Percentiles rank a stretch among this genome's conserved stretches.
Evolutionary conservation across 2,113 vertebrate species (phyloP).

Genomic region (Chelonoidis abingdonii): DNA sequence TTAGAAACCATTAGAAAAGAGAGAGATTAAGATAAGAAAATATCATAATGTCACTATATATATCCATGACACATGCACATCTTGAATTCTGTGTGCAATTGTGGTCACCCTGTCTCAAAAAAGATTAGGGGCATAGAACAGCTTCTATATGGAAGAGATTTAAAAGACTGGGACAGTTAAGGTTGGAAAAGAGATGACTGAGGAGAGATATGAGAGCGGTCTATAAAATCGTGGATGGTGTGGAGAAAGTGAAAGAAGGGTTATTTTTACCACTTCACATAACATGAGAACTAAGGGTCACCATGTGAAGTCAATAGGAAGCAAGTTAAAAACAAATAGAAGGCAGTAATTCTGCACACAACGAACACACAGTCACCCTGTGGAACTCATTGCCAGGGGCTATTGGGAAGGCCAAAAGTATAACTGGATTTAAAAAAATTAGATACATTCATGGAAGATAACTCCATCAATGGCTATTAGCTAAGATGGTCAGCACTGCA

Average conservation of each 20-base stretch:
- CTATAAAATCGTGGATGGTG: not conserved
- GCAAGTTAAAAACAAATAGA: no score
- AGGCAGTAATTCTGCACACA: no score
- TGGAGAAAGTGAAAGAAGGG: not conserved
- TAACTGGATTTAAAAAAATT: not conserved
- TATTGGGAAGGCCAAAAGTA: not conserved
- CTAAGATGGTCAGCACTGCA: not conserved
- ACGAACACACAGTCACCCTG: not conserved
- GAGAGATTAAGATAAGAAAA: not conserved
- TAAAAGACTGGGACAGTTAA: not conserved
- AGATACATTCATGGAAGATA: not conserved
- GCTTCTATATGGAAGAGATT: not conserved
- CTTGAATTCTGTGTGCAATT: not conserved
- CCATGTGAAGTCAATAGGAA: not conserved
- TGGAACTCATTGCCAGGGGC: no score
- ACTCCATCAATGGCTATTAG: not conserved
- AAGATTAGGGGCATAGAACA: not conserved
- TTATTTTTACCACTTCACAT: not conserved
- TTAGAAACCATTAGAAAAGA: not conserved
- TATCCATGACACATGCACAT: not conserved
- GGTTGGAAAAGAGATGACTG: not conserved
- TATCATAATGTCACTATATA: not conserved
- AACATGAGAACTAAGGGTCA: not conserved
- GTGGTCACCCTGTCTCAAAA: not conserved
- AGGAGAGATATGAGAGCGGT: not conserved